Conservation (phyloP, 1,140 invertebrate species). For the Heliconius hermathena region DNA sequence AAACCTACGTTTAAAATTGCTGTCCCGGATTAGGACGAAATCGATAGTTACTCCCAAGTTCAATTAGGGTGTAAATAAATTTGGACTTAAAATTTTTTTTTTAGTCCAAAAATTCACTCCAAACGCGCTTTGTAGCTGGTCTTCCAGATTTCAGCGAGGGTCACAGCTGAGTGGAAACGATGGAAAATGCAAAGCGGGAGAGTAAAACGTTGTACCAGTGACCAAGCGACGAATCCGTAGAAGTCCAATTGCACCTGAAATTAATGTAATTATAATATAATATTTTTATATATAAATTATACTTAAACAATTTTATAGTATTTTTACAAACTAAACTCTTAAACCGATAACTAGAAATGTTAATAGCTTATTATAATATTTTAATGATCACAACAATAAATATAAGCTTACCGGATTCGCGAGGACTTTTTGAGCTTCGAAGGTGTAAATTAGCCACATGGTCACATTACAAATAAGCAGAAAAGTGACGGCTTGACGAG, state of each 20-base stretch:
- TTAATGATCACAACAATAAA: not conserved
- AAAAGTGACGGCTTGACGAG: conserved; percentile 97
- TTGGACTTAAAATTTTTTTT: conserved; percentile 46
- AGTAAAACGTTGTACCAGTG: conserved; percentile 95
- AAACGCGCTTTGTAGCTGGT: conserved; percentile 96
- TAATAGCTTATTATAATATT: not conserved
- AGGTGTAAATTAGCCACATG: conserved; percentile 97
- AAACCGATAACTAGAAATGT: not conserved
- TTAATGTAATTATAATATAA: not conserved
- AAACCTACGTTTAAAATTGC: conserved; percentile 69
- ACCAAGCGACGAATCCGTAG: conserved; percentile 97
- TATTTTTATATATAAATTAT: not conserved
- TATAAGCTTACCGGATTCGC: conserved; percentile 89
- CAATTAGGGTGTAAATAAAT: conserved; percentile 32
- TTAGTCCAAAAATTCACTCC: conserved; percentile 82
- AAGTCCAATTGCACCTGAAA: conserved; percentile 91
- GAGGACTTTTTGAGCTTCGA: conserved; percentile 96
- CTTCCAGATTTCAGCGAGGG: conserved; percentile 98
- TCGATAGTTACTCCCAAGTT: conserved; percentile 48
- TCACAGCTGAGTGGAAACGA: conserved; percentile 97
- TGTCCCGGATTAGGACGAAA: conserved; percentile 76
- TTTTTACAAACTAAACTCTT: not conserved
- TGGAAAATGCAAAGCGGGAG: conserved; percentile 98
- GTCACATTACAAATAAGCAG: conserved; percentile 96
- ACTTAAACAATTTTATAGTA: not conserved